Evolutionary conservation across 2,888 invertebrate genomes (phyloP).

Genomic region (Blera fallax): DNA sequence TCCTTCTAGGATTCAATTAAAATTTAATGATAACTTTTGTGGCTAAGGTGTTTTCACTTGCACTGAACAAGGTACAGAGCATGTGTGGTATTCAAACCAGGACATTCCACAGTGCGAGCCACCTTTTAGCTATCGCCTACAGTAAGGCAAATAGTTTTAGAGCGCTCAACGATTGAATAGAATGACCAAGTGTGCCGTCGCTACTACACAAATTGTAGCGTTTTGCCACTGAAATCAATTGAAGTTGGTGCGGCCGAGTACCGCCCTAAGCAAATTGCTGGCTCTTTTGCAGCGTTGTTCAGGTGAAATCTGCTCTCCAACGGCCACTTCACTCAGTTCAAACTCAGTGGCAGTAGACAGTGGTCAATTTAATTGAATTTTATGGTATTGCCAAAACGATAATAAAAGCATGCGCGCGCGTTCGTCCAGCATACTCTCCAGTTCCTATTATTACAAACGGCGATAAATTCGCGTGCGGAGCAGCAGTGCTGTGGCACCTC

Average conservation of each 20-base stretch:
- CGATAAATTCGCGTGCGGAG: conserved; percentile 2
- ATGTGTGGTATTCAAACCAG: conserved; percentile 22
- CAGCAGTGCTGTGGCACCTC: conserved; percentile 36
- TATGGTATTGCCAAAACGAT: conserved; percentile 61
- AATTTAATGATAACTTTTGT: conserved; percentile 49
- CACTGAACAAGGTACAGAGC: not conserved
- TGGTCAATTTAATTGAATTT: conserved; percentile 71
- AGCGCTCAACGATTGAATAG: conserved; percentile 39
- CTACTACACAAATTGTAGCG: conserved; percentile 51
- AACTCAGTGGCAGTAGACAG: conserved; percentile 45
- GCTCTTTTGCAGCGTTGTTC: conserved; percentile 24
- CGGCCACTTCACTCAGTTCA: conserved; percentile 12
- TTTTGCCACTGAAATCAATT: conserved; percentile 70
- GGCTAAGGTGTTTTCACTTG: conserved; percentile 18
- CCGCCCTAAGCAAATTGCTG: conserved; percentile 59
- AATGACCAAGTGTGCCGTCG: conserved; percentile 44
- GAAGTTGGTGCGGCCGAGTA: conserved; percentile 28
- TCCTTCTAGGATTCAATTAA: conserved; percentile 35
- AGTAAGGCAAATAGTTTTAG: conserved; percentile 2
- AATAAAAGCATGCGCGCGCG: conserved; percentile 33
- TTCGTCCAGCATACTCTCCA: not conserved
- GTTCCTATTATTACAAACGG: conserved; percentile 17
- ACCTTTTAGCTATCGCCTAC: conserved; percentile 49
- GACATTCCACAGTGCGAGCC: conserved; percentile 20
- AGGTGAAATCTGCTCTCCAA: conserved; percentile 32